A percentile compares a stretch with the other conserved stretches of the same genome.
Evolutionary conservation across 2,113 vertebrate genomes (phyloP).

Genomic region (Cyprinus carpio): DNA sequence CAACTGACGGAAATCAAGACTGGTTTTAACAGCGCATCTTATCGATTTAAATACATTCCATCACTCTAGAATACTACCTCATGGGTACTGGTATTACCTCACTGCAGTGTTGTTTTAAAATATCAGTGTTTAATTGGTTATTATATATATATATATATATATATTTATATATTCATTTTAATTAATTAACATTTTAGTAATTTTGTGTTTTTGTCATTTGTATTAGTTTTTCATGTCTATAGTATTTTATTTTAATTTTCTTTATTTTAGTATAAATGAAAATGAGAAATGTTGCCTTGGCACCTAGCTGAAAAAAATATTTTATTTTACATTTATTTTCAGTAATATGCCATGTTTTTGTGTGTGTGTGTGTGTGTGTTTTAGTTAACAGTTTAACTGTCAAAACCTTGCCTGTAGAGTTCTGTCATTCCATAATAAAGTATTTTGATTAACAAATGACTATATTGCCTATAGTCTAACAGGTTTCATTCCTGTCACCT

Average conservation of each 20-base stretch:
- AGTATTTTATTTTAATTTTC: no score
- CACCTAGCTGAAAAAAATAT: neutral
- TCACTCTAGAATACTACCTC: neutral
- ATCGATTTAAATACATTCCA: neutral
- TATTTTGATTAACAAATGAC: constrained; percentile 1
- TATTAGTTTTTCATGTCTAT: no score
- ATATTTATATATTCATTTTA: neutral
- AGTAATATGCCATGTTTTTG: neutral
- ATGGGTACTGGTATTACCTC: no score
- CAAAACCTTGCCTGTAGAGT: neutral
- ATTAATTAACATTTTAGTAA: neutral
- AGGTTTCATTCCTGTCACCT: constrained; percentile 6
- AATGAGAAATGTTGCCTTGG: neutral
- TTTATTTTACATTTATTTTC: neutral
- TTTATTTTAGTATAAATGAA: no score
- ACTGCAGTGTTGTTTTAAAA: neutral
- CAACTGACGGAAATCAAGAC: neutral
- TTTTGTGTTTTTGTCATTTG: neutral
- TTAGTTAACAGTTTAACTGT: neutral
- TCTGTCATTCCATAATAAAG: neutral
- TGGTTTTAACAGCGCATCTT: neutral
- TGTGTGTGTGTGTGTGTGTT: neutral
- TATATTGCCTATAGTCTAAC: neutral
- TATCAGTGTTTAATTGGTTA: no score
- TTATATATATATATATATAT: no score